phyloP scores from a whole-genome alignment of 1,140 invertebrate genomes.

The Caenorhabditis remanei region DNA sequence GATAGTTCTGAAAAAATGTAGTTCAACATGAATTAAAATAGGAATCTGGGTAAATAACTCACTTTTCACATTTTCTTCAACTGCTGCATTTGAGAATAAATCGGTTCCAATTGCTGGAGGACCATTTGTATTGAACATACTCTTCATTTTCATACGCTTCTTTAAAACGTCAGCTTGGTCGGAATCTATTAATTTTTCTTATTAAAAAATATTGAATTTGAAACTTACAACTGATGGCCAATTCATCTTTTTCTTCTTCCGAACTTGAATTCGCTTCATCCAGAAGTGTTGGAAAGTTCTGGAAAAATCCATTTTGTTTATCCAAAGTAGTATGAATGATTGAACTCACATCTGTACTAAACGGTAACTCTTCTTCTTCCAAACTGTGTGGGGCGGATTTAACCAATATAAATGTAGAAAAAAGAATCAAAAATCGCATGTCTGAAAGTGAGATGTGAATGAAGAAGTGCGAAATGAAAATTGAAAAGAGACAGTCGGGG shows the following conservation, averaged over 20 bases:
- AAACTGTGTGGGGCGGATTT: constrained; percentile 24
- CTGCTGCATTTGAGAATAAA: constrained; percentile 29
- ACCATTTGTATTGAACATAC: constrained; percentile 32
- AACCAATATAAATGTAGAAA: constrained; percentile 22
- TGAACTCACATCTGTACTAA: constrained; percentile 37
- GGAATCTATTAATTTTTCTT: too few species aligned
- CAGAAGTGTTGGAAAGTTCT: constrained; percentile 18
- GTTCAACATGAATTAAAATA: too few species aligned
- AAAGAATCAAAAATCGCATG: constrained; percentile 46
- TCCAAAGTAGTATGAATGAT: neutral
- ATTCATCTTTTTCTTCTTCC: constrained; percentile 26
- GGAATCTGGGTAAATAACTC: neutral
- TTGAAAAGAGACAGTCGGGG: constrained; percentile 41
- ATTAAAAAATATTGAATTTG: too few species aligned
- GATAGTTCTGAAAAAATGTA: neutral
- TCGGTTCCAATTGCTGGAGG: constrained; percentile 6
- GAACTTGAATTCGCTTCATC: neutral
- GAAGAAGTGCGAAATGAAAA: constrained; percentile 50
- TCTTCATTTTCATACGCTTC: constrained; percentile 11
- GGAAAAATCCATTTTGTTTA: neutral
- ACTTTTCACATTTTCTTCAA: constrained; percentile 40
- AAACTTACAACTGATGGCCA: constrained; percentile 7
- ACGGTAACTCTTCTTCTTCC: constrained; percentile 29
- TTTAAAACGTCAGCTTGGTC: constrained; percentile 24
- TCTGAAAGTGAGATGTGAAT: constrained; percentile 48